Conservation (phyloP, 2,113 vertebrate species). For the Scomber scombrus region DNA sequence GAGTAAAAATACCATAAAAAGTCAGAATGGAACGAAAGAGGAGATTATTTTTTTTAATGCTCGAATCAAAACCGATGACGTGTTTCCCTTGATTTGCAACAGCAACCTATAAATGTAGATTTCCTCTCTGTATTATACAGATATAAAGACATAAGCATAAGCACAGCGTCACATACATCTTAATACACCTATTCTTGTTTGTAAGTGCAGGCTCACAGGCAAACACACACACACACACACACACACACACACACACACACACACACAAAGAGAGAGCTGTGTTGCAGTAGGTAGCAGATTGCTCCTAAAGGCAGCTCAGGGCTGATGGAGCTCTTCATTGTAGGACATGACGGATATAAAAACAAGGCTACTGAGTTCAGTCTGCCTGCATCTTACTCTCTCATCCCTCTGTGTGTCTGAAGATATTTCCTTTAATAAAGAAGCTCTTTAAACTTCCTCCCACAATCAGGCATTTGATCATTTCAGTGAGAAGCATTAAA, state of each 20-base stretch:
- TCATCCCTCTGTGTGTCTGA: background rate
- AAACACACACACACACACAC: background rate
- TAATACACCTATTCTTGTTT: constrained; percentile 9
- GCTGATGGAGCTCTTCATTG: constrained; percentile 49
- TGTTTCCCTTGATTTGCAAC: background rate
- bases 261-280: background rate
- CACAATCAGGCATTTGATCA: constrained; percentile 1
- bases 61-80: background rate
- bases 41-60: background rate
- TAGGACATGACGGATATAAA: constrained; percentile 50
- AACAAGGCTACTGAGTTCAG: constrained; percentile 39
- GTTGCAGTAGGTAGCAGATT: constrained; percentile 46
- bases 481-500: constrained; percentile 5
- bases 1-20: too few species aligned
- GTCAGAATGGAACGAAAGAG: too few species aligned
- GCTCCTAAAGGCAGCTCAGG: constrained; percentile 65
- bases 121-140: background rate
- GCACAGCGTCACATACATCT: constrained; percentile 19
- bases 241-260: constrained; percentile 1
- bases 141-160: background rate
- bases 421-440: constrained; percentile 3
- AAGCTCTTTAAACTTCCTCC: background rate
- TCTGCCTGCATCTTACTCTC: constrained; percentile 1
- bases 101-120: background rate
- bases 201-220: constrained; percentile 5